These are phyloP conservation scores for Threskiornis aethiopicus DNA, from an alignment of 2,797 vertebrate species.

Conservation along the genomic window DNA sequence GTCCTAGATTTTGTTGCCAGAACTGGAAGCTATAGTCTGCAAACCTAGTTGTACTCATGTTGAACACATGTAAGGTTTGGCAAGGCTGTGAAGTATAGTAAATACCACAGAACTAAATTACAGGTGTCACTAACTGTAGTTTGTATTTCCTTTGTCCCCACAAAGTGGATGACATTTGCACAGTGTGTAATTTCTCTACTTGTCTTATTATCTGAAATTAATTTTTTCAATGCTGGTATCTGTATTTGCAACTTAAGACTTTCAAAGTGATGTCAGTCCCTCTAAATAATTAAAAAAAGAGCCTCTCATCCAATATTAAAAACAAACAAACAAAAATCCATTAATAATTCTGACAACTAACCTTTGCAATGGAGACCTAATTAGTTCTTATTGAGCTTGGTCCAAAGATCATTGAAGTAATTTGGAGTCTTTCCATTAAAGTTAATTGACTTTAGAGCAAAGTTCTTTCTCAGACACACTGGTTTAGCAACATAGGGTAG, in stretches of 20 bases:
- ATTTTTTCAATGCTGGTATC: background rate
- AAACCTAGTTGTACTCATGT: background rate
- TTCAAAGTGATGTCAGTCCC: background rate
- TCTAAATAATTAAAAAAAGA: background rate
- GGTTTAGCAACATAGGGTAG: background rate
- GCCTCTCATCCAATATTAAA: background rate
- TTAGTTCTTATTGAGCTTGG: slow-evolving; percentile 36
- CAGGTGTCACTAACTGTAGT: background rate
- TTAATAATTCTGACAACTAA: slow-evolving; percentile 24
- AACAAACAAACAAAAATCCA: slow-evolving; percentile 18
- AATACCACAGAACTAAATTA: background rate
- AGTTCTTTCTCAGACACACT: background rate
- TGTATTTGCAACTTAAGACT: background rate
- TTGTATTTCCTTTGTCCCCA: background rate
- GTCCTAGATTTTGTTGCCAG: background rate
- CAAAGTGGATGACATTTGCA: background rate
- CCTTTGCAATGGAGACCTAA: slow-evolving; percentile 26
- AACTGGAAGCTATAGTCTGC: background rate
- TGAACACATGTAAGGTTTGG: background rate
- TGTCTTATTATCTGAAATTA: background rate
- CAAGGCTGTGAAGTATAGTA: background rate
- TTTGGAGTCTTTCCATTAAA: slow-evolving; percentile 29
- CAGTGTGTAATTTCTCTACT: background rate
- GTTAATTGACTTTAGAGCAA: slow-evolving; percentile 26
- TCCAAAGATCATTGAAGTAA: slow-evolving; percentile 36